Evolutionary conservation across 2,113 vertebrate genomes (phyloP).

Genomic region (Phoxinus phoxinus): DNA sequence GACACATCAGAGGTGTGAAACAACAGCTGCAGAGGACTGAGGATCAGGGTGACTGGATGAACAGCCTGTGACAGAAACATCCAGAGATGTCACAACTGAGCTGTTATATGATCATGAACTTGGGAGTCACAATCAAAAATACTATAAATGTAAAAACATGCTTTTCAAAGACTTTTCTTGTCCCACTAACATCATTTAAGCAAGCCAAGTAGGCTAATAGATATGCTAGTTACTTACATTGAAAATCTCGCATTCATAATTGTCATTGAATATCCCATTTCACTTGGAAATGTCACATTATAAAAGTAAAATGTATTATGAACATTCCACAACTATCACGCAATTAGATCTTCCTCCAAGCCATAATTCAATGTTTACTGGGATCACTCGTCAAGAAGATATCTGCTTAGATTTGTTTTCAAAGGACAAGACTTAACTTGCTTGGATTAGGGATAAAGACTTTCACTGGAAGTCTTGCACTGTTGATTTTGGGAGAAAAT

Average conservation of each 20-base stretch:
- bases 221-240: background rate
- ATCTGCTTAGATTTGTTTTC: constrained; percentile 60
- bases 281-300: background rate
- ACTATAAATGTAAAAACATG: background rate
- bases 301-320: background rate
- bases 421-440: constrained; percentile 60
- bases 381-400: constrained; percentile 53
- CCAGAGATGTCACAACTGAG: constrained; percentile 50
- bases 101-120: constrained; percentile 53
- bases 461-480: constrained; percentile 47
- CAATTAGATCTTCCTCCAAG: constrained; percentile 38
- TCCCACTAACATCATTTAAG: background rate
- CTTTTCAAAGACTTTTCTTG: background rate
- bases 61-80: constrained; percentile 53
- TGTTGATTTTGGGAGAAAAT: constrained; percentile 39
- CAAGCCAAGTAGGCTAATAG: background rate
- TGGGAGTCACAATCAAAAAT: constrained; percentile 26
- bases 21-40: constrained; percentile 1
- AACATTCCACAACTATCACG: constrained; percentile 38
- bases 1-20: constrained; percentile 27
- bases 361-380: constrained; percentile 48
- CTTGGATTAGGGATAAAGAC: constrained; percentile 55
- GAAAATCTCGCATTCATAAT: background rate
- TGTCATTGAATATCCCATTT: background rate
- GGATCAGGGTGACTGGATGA: constrained; percentile 48